phyloP scores from a whole-genome alignment of 1,140 invertebrate genomes.

The Chironomus striatipennis region DNA sequence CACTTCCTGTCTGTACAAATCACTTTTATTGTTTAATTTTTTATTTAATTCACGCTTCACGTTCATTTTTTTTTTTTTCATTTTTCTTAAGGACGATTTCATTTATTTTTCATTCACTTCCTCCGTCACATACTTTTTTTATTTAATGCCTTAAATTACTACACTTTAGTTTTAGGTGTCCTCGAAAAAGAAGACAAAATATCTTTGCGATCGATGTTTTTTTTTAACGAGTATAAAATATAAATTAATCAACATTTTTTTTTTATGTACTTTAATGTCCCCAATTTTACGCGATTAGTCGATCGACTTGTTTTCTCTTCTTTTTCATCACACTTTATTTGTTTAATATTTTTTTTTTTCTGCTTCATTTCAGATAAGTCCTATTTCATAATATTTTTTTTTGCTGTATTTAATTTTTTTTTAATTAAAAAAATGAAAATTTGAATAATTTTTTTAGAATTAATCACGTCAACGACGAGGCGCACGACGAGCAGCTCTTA shows the following conservation, averaged over 20 bases:
- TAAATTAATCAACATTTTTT: slow-evolving; percentile 20
- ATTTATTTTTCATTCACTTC: too few species aligned
- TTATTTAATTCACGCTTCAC: too few species aligned
- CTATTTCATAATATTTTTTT: not conserved
- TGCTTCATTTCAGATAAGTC: not conserved
- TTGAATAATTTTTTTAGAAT: slow-evolving; percentile 16
- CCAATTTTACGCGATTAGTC: not conserved
- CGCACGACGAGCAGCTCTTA: not conserved
- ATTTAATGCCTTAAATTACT: too few species aligned
- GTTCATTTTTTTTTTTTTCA: too few species aligned
- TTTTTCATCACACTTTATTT: slow-evolving; percentile 10
- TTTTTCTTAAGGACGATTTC: too few species aligned
- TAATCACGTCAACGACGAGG: not conserved
- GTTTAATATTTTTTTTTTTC: slow-evolving; percentile 17
- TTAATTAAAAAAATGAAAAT: not conserved
- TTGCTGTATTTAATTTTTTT: not conserved
- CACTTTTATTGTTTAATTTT: too few species aligned
- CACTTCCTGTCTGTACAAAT: too few species aligned
- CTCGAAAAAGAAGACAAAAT: slow-evolving; percentile 16
- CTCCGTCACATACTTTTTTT: too few species aligned
- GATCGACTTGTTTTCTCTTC: slow-evolving; percentile 19
- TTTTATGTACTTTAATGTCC: not conserved
- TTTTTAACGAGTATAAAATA: slow-evolving; percentile 20
- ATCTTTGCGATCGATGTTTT: slow-evolving; percentile 19
- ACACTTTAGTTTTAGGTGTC: not conserved